Evolutionary conservation across 2,888 invertebrate species (phyloP), one percentile per base, ranked within the genome.

Genomic region (Blomia tropicalis): DNA sequence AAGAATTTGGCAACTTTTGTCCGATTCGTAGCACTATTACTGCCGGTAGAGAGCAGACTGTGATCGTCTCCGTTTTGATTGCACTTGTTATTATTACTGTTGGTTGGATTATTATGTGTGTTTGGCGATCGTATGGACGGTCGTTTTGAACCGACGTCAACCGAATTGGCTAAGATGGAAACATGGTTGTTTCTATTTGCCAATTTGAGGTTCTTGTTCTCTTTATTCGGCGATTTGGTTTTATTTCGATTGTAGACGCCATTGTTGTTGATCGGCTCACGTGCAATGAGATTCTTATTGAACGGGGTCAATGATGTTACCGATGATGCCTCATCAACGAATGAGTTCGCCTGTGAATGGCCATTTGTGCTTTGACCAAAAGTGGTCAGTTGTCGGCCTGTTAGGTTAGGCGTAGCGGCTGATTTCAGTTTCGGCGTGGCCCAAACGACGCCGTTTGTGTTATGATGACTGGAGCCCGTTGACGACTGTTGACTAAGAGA

Each of bases 1-100:
- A 61, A 61, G 27, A 61, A 61, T 27, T 61, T 61, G 25, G 53
- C 54, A 19, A 30, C 61, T 30, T 61, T 61, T 31, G 56, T 27
- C 29, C 22, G 14, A 2, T 14, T 4, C 22, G 2, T 51, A 3
- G 14, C 17, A 51, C 17, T 51, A 22, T n/a, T 14, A 51, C 17
- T 17, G 17, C n/a, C 14, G 14, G 51, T 17, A 19, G 51, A 51
- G 5, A 11, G 25, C 17, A 19, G 17, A n/a, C n/a, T n/a, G n/a
- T n/a, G n/a, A n/a, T n/a, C n/a, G n/a, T n/a, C n/a, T n/a, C n/a
- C n/a, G n/a, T n/a, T n/a, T n/a, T n/a, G n/a, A n/a, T n/a, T n/a
- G n/a, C n/a, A n/a, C 17, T 29, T 14, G n/a, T 41, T 41, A n/a
- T 51, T 17, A 51, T 51, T 51, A 19, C 17, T 29, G 17, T 25